Evolutionary conservation across 2,888 invertebrate species (phyloP).

Genomic region (Brachyopa scutellaris): DNA sequence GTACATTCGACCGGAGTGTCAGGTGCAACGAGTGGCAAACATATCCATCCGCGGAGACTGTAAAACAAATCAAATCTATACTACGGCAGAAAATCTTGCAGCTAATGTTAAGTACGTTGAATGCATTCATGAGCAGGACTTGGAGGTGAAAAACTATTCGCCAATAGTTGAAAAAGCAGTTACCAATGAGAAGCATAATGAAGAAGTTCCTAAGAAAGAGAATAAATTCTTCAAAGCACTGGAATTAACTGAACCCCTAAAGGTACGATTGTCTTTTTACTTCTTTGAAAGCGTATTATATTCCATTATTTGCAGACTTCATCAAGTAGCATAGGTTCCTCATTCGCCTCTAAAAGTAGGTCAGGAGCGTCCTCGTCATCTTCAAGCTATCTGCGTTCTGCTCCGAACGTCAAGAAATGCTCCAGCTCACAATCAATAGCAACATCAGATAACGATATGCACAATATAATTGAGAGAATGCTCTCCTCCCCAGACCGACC

Average conservation of each 20-base stretch:
- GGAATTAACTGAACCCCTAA: background rate
- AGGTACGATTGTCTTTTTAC: slow-evolving; percentile 6
- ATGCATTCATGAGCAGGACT: background rate
- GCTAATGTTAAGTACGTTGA: slow-evolving; percentile 35
- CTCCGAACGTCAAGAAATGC: background rate
- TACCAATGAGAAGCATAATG: background rate
- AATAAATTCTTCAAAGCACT: slow-evolving; percentile 47
- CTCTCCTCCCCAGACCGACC: background rate
- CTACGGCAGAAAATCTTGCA: background rate
- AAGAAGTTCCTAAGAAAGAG: background rate
- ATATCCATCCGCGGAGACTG: slow-evolving; percentile 33
- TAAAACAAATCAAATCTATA: background rate
- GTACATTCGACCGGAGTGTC: slow-evolving; percentile 44
- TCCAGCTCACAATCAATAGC: background rate
- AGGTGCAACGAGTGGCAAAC: slow-evolving; percentile 27
- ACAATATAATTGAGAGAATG: background rate
- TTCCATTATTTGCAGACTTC: background rate
- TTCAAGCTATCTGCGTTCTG: background rate
- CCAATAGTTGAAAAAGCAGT: background rate
- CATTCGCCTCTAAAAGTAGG: background rate
- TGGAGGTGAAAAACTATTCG: background rate
- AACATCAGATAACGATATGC: background rate
- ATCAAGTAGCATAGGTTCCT: background rate
- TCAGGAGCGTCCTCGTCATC: background rate
- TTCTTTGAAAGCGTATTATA: background rate